Conservation (phyloP, 30 jellyfish, hydroid and myxozoan species). For the Hydractinia echinata region DNA sequence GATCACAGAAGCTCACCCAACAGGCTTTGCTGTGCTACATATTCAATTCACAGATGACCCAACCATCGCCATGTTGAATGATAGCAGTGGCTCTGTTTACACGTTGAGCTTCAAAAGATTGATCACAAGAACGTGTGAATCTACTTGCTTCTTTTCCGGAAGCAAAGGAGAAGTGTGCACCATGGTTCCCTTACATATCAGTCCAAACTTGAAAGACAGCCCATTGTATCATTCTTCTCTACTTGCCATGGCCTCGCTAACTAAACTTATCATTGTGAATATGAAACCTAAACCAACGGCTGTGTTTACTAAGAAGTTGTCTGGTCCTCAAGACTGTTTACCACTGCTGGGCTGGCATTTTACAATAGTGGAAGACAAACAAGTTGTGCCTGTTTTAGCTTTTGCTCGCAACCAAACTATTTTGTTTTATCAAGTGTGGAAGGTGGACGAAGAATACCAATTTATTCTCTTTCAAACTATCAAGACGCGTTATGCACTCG, state of each 20-base stretch:
- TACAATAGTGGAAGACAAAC: conserved; percentile 66
- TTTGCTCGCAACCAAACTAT: conserved; percentile 85
- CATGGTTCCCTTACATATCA: conserved; percentile 95
- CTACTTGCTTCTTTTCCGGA: conserved; percentile 94
- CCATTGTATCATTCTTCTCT: conserved; percentile 73
- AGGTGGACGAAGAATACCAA: conserved; percentile 44
- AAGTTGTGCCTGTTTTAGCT: conserved; percentile 86
- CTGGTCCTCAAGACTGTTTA: conserved; percentile 69
- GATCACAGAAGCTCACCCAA: conserved; percentile 97
- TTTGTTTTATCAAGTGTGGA: conserved; percentile 65
- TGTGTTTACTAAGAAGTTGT: conserved; percentile 60
- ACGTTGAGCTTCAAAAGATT: conserved; percentile 75
- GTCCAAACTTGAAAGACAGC: conserved; percentile 71
- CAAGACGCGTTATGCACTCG: conserved; percentile 49
- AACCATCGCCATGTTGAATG: conserved; percentile 89
- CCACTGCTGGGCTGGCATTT: conserved; percentile 93
- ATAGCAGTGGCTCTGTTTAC: conserved; percentile 99
- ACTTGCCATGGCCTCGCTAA: conserved; percentile 96
- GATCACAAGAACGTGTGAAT: conserved; percentile 91
- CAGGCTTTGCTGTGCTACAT: conserved; percentile 93
- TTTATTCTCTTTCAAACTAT: conserved; percentile 63
- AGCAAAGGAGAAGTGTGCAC: conserved; percentile 98
- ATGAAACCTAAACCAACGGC: conserved; percentile 94
- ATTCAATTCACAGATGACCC: conserved; percentile 98
- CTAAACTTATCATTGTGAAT: conserved; percentile 78